Percentiles rank a stretch among this genome's conserved stretches.
These are phyloP conservation scores for Rousettus leschenaultii DNA, from an alignment of 2,113 vertebrate species.

Conservation along the genomic window DNA sequence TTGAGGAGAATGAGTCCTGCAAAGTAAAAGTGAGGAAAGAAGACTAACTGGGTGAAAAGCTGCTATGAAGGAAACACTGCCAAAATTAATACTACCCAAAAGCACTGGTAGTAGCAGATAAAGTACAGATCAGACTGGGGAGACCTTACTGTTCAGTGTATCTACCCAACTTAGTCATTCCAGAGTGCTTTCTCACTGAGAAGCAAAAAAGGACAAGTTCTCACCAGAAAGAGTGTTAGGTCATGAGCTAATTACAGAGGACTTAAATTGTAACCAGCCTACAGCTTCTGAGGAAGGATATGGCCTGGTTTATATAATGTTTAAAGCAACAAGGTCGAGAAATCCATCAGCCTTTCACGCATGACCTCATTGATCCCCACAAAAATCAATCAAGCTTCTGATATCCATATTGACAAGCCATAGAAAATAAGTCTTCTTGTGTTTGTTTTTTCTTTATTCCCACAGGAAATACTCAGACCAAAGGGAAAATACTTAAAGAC, in stretches of 20 bases:
- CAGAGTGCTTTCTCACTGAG: background rate
- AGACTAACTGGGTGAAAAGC: background rate
- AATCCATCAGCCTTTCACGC: slow-evolving; percentile 23
- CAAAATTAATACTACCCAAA: background rate
- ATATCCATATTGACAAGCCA: slow-evolving; percentile 57
- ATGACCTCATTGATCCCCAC: slow-evolving; percentile 63
- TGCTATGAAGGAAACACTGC: background rate
- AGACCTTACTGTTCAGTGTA: background rate
- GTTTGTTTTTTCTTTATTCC: slow-evolving; percentile 64
- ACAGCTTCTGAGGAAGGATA: background rate
- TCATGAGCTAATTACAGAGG: background rate
- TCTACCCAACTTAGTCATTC: background rate
- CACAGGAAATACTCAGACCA: slow-evolving; percentile 36
- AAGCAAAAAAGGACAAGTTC: background rate
- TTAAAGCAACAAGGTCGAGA: slow-evolving; percentile 50
- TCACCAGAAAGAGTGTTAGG: background rate
- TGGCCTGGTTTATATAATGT: background rate
- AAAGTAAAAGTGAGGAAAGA: background rate
- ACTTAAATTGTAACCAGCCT: background rate
- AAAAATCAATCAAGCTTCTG: slow-evolving; percentile 67
- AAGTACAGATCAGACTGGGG: background rate
- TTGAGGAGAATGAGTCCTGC: background rate
- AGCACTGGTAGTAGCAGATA: background rate
- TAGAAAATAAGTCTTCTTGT: slow-evolving; percentile 55
- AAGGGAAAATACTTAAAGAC: slow-evolving; percentile 54